phyloP scores from a whole-genome alignment of 2,888 invertebrate genomes.

The Catocala fraxini region DNA sequence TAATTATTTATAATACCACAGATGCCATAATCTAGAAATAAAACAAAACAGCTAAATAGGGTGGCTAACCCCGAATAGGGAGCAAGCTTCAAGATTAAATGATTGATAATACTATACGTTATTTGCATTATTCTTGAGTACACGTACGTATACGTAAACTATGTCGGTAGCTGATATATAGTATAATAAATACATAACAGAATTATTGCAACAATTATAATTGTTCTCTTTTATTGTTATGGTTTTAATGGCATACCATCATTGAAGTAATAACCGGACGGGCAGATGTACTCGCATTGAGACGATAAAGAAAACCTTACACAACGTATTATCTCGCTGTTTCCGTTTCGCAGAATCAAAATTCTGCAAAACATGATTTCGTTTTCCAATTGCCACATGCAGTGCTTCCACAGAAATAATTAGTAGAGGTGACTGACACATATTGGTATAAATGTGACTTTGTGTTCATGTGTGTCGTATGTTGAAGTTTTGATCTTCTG shows the following conservation, averaged over 20 bases:
- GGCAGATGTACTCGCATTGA: slow-evolving; percentile 25
- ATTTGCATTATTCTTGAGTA: too few relatives aligned
- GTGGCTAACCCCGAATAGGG: too few relatives aligned
- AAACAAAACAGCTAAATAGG: too few relatives aligned
- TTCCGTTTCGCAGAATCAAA: slow-evolving; percentile 58
- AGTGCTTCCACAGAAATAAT: too few relatives aligned
- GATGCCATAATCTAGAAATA: too few relatives aligned
- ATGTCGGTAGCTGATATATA: too few relatives aligned
- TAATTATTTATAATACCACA: too few relatives aligned
- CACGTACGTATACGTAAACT: too few relatives aligned
- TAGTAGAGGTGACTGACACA: slow-evolving; percentile 12
- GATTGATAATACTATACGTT: too few relatives aligned
- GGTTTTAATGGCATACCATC: slow-evolving; percentile 31
- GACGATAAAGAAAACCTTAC: slow-evolving; percentile 42
- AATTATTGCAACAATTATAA: slow-evolving; percentile 38
- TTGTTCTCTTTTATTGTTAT: slow-evolving; percentile 47
- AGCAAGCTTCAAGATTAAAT: too few relatives aligned
- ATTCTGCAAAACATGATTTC: slow-evolving; percentile 39
- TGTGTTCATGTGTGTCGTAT: slow-evolving; percentile 25
- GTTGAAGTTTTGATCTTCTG: slow-evolving; percentile 19
- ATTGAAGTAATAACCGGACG: slow-evolving; percentile 31
- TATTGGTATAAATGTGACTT: slow-evolving; percentile 17
- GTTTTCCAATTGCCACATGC: slow-evolving; percentile 36
- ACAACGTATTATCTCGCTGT: slow-evolving; percentile 48
- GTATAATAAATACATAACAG: slow-evolving; percentile 34